Evolutionary conservation across 2,113 vertebrate species (phyloP).

Genomic region (Rhipidura dahli): DNA sequence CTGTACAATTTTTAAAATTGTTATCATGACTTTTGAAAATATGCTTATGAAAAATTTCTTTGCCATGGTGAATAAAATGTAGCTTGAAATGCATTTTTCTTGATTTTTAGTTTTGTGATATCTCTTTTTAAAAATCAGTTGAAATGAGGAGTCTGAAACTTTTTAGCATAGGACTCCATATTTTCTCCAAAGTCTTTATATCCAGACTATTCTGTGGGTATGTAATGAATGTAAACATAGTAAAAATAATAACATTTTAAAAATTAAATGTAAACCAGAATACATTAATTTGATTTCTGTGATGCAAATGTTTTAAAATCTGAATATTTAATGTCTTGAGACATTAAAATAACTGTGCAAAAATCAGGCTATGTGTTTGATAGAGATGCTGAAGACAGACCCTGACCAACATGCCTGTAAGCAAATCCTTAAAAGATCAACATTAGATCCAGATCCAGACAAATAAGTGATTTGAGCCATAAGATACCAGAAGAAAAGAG

Average conservation of each 20-base stretch:
- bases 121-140: not conserved
- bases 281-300: not conserved
- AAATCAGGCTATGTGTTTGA: not conserved
- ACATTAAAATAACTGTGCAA: not conserved
- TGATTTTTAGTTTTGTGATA: not conserved
- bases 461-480: not conserved
- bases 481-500: not conserved
- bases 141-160: not conserved
- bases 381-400: not conserved
- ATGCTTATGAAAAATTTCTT: not conserved
- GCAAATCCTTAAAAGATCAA: not conserved
- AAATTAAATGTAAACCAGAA: not conserved
- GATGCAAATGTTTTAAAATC: not conserved
- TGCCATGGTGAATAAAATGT: not conserved
- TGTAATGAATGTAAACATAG: not conserved
- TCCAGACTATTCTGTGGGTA: not conserved
- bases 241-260: not conserved
- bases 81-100: not conserved
- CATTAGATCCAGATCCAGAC: not conserved
- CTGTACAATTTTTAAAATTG: not conserved
- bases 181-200: not conserved
- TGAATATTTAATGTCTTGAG: not conserved
- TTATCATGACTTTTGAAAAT: not conserved
- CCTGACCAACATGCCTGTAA: not conserved
- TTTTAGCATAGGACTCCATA: not conserved